Evolutionary conservation across 2,113 vertebrate genomes (phyloP), one percentile per base, ranked within the genome.

Genomic region (Typhlomys cinereus): DNA sequence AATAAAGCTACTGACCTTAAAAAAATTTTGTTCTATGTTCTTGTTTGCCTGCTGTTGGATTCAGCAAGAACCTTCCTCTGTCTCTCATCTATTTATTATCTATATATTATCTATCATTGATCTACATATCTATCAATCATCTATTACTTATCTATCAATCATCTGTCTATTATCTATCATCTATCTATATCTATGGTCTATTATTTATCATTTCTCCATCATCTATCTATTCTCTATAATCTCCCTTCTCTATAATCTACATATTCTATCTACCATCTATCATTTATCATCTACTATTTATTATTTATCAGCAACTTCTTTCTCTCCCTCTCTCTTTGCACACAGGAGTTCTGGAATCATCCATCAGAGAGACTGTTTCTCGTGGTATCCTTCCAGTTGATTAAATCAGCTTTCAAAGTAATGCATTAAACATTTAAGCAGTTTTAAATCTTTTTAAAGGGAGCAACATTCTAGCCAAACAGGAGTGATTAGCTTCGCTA

Each of bases 261-360:
- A 66, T 78, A 66, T 76, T 83, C 78, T 41, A 36, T 48, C 25
- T 61, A 61, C 4, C 59, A 27, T 67, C 59, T 73, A 48, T 66
- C n/a, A n/a, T n/a, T n/a, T n/a, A n/a, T n/a, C n/a, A n/a, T n/a
- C n/a, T n/a, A n/a, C n/a, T n/a, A n/a, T n/a, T n/a, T n/a, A n/a
- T n/a, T n/a, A n/a, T n/a, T n/a, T n/a, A n/a, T n/a, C n/a, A n/a
- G n/a, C n/a, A n/a, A n/a, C n/a, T n/a, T n/a, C n/a, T n/a, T n/a
- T n/a, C n/a, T n/a, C n/a, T n/a, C n/a, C n/a, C n/a, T n/a, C n/a
- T n/a, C 73, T 89, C 81, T 67, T 29, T 36, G 57, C 27, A 41
- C 46, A 27, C 8, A 70, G 27, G 10, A 48, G 78, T 76, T 85
- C 31, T 92, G 80, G 88, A 81, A 92, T 50, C 82, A 95, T 54